phyloP scores from a whole-genome alignment of 2,888 invertebrate species.

The Noctua janthe region DNA sequence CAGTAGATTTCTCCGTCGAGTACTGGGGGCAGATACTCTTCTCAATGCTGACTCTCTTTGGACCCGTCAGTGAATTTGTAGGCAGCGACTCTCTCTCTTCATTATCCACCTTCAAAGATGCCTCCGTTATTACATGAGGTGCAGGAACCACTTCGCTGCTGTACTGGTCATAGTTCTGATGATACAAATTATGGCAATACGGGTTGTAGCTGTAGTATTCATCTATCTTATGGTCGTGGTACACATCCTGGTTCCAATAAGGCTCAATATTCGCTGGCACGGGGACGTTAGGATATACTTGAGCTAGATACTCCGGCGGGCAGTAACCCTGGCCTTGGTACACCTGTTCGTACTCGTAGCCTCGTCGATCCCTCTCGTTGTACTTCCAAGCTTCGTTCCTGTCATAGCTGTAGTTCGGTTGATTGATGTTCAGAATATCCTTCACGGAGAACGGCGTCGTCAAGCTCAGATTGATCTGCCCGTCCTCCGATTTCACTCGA shows the following conservation, averaged over 20 bases:
- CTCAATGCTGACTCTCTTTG: conserved; percentile 59
- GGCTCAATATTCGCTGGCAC: conserved; percentile 80
- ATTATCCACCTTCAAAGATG: conserved; percentile 69
- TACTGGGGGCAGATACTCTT: conserved; percentile 59
- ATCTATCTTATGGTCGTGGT: conserved; percentile 83
- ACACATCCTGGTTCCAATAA: conserved; percentile 83
- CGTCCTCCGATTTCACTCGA: conserved; percentile 79
- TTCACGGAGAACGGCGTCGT: conserved; percentile 87
- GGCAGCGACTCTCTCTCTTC: conserved; percentile 64
- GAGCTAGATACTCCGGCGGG: conserved; percentile 80
- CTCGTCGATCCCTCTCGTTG: conserved; percentile 76
- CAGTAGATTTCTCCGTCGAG: conserved; percentile 67
- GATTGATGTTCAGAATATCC: conserved; percentile 84
- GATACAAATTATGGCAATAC: conserved; percentile 83
- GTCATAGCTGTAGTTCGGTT: conserved; percentile 80
- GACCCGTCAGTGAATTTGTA: conserved; percentile 46
- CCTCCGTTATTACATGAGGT: conserved; percentile 68
- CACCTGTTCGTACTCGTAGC: conserved; percentile 78
- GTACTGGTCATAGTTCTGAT: conserved; percentile 82
- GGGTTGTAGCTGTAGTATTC: conserved; percentile 84
- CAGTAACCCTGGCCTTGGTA: conserved; percentile 79
- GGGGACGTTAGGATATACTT: conserved; percentile 80
- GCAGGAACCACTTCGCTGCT: conserved; percentile 66
- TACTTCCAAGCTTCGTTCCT: conserved; percentile 82
- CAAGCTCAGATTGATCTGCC: conserved; percentile 70